Base-by-base conservation (phyloP, 2,797 vertebrate species). In the Odontamblyopus lacepedii region DNA sequence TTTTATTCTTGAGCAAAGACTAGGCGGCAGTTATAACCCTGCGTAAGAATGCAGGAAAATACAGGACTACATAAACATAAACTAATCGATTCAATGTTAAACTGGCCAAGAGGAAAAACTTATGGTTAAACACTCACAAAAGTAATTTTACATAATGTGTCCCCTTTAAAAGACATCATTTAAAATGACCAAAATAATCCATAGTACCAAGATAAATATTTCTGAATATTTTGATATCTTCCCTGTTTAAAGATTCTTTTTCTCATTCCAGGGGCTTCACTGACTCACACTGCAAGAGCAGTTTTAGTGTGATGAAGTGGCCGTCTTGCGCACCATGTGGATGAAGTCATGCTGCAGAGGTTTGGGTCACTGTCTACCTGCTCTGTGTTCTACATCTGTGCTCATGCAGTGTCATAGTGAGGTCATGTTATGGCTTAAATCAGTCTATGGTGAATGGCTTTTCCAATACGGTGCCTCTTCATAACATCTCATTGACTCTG, bases 341-440 rank as follows among this genome's bases (percentile, higher is more conserved):
- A 85, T 90, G 86, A 90, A 72, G 83, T 89, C 89, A 91, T 88
- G 62, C 81, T 86, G 86, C 83, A 79, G 86, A 67, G 60, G 78
- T 69, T 83, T 88, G 75, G 72, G 78, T 83, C 74, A 63, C 56
- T 35, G 60, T 0, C n/a, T 56, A 75, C 74, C 73, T 81, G 69
- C 76, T 67, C 50, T 60, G 16, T 12, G 32, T 57, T 66, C 4
- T 16, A 30, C 65, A 2, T 0, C 1, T 76, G 75, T 68, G 75
- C 44, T 48, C 19, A 78, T 75, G 77, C 77, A 70, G 71, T 3
- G 76, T 83, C 82, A 76, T 9, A 74, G 78, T 83, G 84, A 87
- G 48, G 68, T 86, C 77, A 82, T 61, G 19, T 75, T 64, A 44
- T 66, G n/a, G 59, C 51, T 68, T 73, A 32, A 85, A 80, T 85